A percentile compares a stretch with the other conserved stretches of the same genome.
These are phyloP conservation scores for Parasteatoda lunata DNA, from an alignment of 2,888 invertebrate species.

Conservation along the genomic window DNA sequence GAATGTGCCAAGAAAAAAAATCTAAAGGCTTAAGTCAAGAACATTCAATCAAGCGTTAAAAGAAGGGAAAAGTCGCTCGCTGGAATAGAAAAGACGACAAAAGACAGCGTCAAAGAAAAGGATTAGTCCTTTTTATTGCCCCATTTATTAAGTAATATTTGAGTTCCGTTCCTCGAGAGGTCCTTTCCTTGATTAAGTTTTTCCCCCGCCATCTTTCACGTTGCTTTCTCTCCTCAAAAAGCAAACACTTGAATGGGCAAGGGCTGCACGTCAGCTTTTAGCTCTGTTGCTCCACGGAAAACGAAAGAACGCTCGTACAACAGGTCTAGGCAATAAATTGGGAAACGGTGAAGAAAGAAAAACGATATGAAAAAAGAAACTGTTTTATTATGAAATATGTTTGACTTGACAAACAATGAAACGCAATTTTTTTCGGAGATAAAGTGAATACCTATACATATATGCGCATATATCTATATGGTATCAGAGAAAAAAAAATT, in stretches of 20 bases:
- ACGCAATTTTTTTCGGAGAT: slow-evolving; percentile 22
- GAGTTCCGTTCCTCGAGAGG: slow-evolving; percentile 38
- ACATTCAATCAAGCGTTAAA: not conserved
- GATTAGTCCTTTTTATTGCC: slow-evolving; percentile 35
- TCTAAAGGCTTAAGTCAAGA: not conserved
- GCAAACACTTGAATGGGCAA: slow-evolving; percentile 27
- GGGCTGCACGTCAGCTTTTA: not conserved
- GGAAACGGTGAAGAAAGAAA: not conserved
- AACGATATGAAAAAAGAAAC: slow-evolving; percentile 14
- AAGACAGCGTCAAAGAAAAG: slow-evolving; percentile 11
- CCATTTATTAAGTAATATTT: slow-evolving; percentile 59
- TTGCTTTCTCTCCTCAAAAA: slow-evolving; percentile 1
- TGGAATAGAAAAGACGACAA: slow-evolving; percentile 5
- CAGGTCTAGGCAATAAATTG: slow-evolving; percentile 28
- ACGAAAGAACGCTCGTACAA: slow-evolving; percentile 27
- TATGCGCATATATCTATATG: slow-evolving; percentile 31
- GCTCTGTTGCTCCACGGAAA: slow-evolving; percentile 15
- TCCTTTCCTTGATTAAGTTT: slow-evolving; percentile 51
- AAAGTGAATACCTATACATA: slow-evolving; percentile 14
- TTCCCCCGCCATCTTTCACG: slow-evolving; percentile 37
- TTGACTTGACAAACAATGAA: slow-evolving; percentile 63
- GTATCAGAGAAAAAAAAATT: slow-evolving; percentile 3
- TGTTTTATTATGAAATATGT: slow-evolving; percentile 57
- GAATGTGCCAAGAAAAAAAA: not conserved
- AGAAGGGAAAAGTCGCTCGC: not conserved